These are phyloP conservation scores for Silurus lanzhouensis DNA, from an alignment of 2,797 vertebrate species.

Conservation along the genomic window DNA sequence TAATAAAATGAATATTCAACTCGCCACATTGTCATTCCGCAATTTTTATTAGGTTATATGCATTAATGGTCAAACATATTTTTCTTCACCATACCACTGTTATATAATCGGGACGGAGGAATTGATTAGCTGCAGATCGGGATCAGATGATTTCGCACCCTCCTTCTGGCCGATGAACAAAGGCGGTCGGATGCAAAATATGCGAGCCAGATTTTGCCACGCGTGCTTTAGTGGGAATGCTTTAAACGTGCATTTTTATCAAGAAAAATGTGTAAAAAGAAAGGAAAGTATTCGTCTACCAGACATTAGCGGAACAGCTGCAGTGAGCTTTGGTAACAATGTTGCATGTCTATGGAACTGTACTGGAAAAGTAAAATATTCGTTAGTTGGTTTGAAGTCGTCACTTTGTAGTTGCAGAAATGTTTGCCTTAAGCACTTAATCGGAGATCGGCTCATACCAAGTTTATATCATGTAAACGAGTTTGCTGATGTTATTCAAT, in stretches of 20 bases:
- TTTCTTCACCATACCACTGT: too few relatives aligned
- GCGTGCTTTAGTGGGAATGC: background rate
- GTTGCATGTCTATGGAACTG: background rate
- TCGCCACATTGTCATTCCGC: background rate
- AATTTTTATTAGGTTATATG: background rate
- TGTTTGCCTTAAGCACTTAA: background rate
- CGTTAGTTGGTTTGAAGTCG: background rate
- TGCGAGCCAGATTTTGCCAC: background rate
- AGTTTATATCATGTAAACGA: background rate
- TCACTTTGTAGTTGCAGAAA: background rate
- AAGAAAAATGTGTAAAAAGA: background rate
- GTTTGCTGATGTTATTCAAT: background rate
- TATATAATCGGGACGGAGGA: too few relatives aligned
- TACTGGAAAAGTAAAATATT: background rate
- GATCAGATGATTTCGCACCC: background rate
- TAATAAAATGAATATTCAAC: background rate
- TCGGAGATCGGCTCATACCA: background rate
- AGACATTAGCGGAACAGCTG: background rate
- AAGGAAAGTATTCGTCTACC: background rate
- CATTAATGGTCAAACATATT: background rate
- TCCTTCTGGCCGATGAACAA: background rate
- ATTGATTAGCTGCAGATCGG: conserved; percentile 2
- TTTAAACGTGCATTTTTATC: background rate
- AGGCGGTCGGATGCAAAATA: background rate
- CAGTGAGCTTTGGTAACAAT: background rate